phyloP scores from a whole-genome alignment of 2,113 vertebrate species.

The Hirundichthys speculiger region DNA sequence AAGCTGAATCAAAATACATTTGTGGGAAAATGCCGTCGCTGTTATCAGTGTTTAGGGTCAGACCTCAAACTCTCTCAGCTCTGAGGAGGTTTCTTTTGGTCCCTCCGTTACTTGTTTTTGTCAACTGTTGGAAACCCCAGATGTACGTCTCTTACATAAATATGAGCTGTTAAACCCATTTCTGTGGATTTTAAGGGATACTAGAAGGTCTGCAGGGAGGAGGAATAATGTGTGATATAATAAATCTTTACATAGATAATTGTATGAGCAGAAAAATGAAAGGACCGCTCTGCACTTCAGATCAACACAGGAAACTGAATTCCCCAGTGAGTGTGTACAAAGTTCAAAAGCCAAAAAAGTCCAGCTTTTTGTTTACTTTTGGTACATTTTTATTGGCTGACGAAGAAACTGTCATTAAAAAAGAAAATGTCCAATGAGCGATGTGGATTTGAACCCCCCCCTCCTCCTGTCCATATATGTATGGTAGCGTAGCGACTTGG shows the following conservation, averaged over 20 bases:
- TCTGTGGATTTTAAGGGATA: not conserved
- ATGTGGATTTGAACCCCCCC: too few species aligned
- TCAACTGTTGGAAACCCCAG: slow-evolving; percentile 2
- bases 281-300: slow-evolving; percentile 16
- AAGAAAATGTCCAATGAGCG: not conserved
- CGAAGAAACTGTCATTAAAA: too few species aligned
- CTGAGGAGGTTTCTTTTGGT: not conserved
- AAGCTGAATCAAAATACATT: not conserved
- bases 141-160: slow-evolving; percentile 1
- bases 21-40: not conserved
- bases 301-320: slow-evolving; percentile 74
- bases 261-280: slow-evolving; percentile 9
- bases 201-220: slow-evolving; percentile 4
- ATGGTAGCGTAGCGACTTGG: slow-evolving; percentile 10
- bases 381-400: not conserved
- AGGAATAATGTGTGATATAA: slow-evolving; percentile 7
- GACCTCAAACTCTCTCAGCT: not conserved
- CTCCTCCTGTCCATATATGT: too few species aligned
- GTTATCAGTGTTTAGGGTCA: not conserved
- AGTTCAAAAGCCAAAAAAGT: slow-evolving; percentile 8
- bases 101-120: not conserved
- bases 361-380: not conserved
- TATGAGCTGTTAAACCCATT: not conserved
- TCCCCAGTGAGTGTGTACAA: slow-evolving; percentile 46
- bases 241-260: slow-evolving; percentile 1